Evolutionary conservation across 2,113 vertebrate species (phyloP).

Genomic region (Argyrosomus japonicus): DNA sequence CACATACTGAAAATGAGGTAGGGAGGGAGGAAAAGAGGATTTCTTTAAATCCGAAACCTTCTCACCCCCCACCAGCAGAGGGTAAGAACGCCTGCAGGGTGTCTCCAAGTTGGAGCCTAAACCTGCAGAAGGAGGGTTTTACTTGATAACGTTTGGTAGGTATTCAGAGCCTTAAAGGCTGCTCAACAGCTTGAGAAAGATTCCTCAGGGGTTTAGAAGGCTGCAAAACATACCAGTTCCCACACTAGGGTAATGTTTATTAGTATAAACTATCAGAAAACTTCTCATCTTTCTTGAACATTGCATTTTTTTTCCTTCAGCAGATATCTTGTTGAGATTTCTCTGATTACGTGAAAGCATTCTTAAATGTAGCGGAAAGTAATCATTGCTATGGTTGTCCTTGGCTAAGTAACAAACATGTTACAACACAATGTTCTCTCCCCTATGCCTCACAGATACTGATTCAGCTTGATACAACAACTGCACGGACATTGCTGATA

Average conservation of each 20-base stretch:
- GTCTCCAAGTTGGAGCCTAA: constrained; percentile 16
- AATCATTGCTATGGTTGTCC: too few relatives aligned
- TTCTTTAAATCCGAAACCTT: constrained; percentile 43
- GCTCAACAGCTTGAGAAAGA: constrained; percentile 16
- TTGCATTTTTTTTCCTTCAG: not conserved
- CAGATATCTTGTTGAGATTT: constrained; percentile 3
- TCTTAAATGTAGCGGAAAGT: not conserved
- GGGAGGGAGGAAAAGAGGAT: constrained; percentile 34
- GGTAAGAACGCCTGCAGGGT: constrained; percentile 38
- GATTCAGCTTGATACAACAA: not conserved
- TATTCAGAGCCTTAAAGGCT: not conserved
- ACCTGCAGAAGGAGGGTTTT: not conserved
- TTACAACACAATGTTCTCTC: too few relatives aligned
- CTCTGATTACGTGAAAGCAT: not conserved
- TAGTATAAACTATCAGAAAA: constrained; percentile 16
- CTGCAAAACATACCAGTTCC: constrained; percentile 7
- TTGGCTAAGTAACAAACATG: not conserved
- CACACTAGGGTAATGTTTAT: not conserved
- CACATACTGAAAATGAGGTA: constrained; percentile 13
- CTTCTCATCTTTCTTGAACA: constrained; percentile 6
- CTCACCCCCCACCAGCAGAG: constrained; percentile 3
- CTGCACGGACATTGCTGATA: not conserved
- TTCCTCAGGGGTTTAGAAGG: constrained; percentile 3
- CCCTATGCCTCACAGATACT: constrained; percentile 2
- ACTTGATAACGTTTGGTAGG: constrained; percentile 15